Base-by-base conservation (phyloP, 1,140 invertebrate species). In the Drosophila parabipectinata region DNA sequence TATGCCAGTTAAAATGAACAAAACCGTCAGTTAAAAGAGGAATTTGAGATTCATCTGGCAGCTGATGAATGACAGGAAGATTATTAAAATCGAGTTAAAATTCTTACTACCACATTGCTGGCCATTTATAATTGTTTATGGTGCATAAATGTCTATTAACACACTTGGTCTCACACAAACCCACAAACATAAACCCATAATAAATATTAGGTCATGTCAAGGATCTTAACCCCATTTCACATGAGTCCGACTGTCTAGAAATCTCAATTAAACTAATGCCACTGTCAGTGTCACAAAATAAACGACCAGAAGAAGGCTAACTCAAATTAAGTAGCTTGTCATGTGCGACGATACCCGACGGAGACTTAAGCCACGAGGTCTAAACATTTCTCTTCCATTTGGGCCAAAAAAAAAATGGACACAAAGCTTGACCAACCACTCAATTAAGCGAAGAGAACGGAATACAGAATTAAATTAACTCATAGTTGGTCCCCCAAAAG, bases 381-480 rank as follows among this genome's bases (percentile, higher is more conserved):
- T 14, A 21, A 56, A 77, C 80, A 84, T 72, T 79, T 84, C 69
- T 60, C 56, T 62, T 81, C 52, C 79, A 78, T 78, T 82, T 64
- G 7, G 44, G 47, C 56, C n/a, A 26, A 62, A 34, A 52, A 15
- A 44, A 10, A 37, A 37, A 37, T 12, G 34, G 12, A 44, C n/a
- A 18, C 60, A 52, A 67, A 69, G 48, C 75, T 68, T 76, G 75
- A 79, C 68, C 69, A 57, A 58, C 52, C 79, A 88, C 82, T 88
- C 74, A 87, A 88, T 87, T 87, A 87, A 74, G 67, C 66, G 26
- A 64, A 39, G 30, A n/a, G 51, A 47, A 3, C 26, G 63, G 53
- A 82, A 75, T 58, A 68, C 79, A 50, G 74, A 87, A 87, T 87
- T 88, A 82, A 88, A 87, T 88, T 87, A 87, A 82, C 83, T 88